phyloP scores from a whole-genome alignment of 2,113 vertebrate genomes.

The Solea solea region DNA sequence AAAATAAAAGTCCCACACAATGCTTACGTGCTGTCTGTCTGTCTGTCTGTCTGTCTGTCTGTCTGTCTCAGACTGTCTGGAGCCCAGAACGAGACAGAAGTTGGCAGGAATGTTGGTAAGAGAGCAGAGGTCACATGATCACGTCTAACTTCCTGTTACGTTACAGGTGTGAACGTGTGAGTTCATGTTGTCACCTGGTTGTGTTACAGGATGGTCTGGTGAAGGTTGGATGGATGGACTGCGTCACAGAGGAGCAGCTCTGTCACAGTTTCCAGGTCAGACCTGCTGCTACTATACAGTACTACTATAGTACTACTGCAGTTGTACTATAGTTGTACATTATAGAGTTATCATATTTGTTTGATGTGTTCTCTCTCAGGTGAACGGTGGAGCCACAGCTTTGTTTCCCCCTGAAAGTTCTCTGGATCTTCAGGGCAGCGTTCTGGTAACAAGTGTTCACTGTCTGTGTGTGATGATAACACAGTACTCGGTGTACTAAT shows the following conservation, averaged over 20 bases:
- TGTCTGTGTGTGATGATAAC: not conserved
- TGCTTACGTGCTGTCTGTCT: not conserved
- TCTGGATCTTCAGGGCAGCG: slow-evolving; percentile 83
- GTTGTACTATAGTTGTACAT: not conserved
- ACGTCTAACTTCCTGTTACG: not conserved
- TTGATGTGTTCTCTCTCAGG: slow-evolving; percentile 53
- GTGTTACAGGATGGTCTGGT: slow-evolving; percentile 89
- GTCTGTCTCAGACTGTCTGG: slow-evolving; percentile 88
- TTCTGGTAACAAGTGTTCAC: slow-evolving; percentile 81
- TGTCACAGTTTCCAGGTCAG: slow-evolving; percentile 87
- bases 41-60: slow-evolving; percentile 1
- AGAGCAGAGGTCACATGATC: not conserved
- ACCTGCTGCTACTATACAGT: not conserved
- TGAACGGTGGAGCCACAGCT: slow-evolving; percentile 87
- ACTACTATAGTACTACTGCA: not conserved
- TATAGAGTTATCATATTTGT: not conserved
- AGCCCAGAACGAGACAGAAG: slow-evolving; percentile 89
- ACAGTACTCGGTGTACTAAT: not conserved
- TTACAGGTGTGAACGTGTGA: no score
- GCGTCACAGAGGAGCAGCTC: slow-evolving; percentile 86
- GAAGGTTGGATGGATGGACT: slow-evolving; percentile 96
- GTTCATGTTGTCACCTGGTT: slow-evolving; percentile 3
- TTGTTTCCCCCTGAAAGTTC: slow-evolving; percentile 93
- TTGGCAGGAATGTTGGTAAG: slow-evolving; percentile 97
- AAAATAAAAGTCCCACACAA: not conserved